Percentiles rank a stretch among this genome's conserved stretches.
Conservation (phyloP, 1,140 invertebrate genomes). For the Drosophila nigrodunni region DNA sequence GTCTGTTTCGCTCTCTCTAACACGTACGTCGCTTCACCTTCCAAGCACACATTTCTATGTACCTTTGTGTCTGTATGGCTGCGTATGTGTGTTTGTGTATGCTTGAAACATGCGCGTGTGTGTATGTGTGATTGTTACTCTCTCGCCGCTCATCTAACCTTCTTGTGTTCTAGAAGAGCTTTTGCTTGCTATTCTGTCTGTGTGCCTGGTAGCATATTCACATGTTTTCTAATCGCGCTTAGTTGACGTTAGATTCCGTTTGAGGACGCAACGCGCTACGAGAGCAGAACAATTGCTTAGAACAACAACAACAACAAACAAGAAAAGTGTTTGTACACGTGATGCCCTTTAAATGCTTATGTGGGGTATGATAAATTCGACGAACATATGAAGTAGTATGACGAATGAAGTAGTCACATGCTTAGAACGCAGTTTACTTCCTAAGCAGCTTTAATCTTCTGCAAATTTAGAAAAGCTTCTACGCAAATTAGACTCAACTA, state of each 20-base stretch:
- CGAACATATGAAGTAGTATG: background rate
- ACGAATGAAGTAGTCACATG: too few relatives aligned
- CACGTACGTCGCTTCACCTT: conserved; percentile 24
- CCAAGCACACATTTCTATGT: conserved; percentile 12
- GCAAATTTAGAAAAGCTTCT: background rate
- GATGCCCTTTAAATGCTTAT: background rate
- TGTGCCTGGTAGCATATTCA: conserved; percentile 34
- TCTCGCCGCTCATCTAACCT: conserved; percentile 20
- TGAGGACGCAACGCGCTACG: conserved; percentile 9
- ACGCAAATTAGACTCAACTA: background rate
- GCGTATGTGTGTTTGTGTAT: conserved; percentile 6
- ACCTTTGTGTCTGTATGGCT: background rate
- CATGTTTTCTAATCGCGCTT: conserved; percentile 45
- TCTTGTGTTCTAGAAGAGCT: conserved; percentile 15
- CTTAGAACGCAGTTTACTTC: background rate
- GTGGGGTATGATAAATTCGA: conserved; percentile 3
- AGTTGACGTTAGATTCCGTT: conserved; percentile 28
- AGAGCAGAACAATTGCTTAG: conserved; percentile 9
- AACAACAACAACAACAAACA: background rate
- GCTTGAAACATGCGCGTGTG: background rate
- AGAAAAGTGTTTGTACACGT: background rate
- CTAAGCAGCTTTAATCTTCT: background rate
- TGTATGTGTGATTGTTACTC: conserved; percentile 9
- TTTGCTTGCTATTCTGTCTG: conserved; percentile 17
- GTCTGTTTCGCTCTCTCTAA: conserved; percentile 10